Evolutionary conservation across 2,113 vertebrate species (phyloP), one percentile per base, ranked within the genome.

Genomic region (Cervus canadensis): DNA sequence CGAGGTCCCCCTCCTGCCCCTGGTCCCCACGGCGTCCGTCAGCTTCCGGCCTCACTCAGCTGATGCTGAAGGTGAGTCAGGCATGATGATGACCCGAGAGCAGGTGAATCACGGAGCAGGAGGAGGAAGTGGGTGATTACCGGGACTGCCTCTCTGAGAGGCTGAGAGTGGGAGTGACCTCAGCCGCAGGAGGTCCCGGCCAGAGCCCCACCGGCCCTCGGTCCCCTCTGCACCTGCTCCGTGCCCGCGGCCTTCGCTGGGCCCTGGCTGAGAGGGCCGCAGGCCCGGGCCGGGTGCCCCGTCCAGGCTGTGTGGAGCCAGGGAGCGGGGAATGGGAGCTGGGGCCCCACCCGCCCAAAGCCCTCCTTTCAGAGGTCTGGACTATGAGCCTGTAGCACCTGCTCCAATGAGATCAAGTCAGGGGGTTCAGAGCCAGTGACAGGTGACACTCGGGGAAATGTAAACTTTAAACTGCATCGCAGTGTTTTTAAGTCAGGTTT

Each of bases 161-260:
- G 36, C 36, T 36, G 36, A 36, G 19, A 54, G 36, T 36, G 6
- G 21, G 71, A 67, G 52, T 28, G 81, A 25, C 43, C 43, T 60
- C 60, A 8, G 6, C n/a, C 0, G 7, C 26, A 43, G 45, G 48
- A 43, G 7, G 17, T 7, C 43, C 25, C 23, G 3, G 36, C 36
- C 3, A 0, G 14, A 79, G 56, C 23, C 1, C 74, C 74, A 2
- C 43, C 0, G 0, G 8, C 5, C 33, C 36, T 26, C 12, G 0
- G 5, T 21, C 33, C 50, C 14, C 14, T 15, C 17, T 9, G 0
- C n/a, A 21, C n/a, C 57, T 8, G 79, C 59, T 89, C 30, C 7
- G 12, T 2, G 25, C 30, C 54, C 1, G 2, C 4, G 11, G 78
- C 17, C 78, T 25, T 79, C 19, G 4, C 17, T 36, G 43, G 40